Evolutionary conservation across 2,888 invertebrate genomes (phyloP), one percentile per base, ranked within the genome.

Genomic region (Campopleginae sp.): DNA sequence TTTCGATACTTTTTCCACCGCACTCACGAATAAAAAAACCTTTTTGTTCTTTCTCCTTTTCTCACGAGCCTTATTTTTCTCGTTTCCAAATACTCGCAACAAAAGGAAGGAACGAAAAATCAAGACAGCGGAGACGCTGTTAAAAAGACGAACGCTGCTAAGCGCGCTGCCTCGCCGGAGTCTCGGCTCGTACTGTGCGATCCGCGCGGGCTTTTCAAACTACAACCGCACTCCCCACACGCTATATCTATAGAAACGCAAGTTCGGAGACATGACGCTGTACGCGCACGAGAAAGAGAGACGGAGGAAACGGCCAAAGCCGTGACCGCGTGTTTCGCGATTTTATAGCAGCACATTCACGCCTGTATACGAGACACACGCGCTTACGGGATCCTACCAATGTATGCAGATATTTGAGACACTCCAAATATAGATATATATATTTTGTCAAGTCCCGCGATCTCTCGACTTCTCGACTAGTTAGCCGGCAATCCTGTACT

Each of bases 401-500:
- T 27, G 5, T 61, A 61, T 27, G 38, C 4, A 12, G 14, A 27
- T n/a, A n/a, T n/a, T n/a, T n/a, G n/a, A n/a, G n/a, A n/a, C n/a
- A n/a, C n/a, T n/a, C n/a, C n/a, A 27, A 58, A 5, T 27, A 14
- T 8, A 54, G 3, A 44, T 61, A 61, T 79, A 58, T 33, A 33
- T 33, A 48, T 33, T 23, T 70, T 46, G 38, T 31, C 63, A 72
- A 72, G 42, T 31, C 88, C 87, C 85, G 86, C 85, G 86, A 77
- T 79, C 87, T 87, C 88, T 76, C 87, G 89, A 91, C 90, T 90
- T 88, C 88, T 86, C 92, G 89, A 89, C 90, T 89, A 89, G 91
- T 92, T 90, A 90, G 90, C 90, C 90, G 91, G 90, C 90, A 44
- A 80, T 51, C 90, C 88, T 89, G 89, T 92, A 93, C 93, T 93